Percentiles rank a stretch among this genome's conserved stretches.
Conservation (phyloP, 2,113 vertebrate genomes). For the Rhizomys pruinosus region DNA sequence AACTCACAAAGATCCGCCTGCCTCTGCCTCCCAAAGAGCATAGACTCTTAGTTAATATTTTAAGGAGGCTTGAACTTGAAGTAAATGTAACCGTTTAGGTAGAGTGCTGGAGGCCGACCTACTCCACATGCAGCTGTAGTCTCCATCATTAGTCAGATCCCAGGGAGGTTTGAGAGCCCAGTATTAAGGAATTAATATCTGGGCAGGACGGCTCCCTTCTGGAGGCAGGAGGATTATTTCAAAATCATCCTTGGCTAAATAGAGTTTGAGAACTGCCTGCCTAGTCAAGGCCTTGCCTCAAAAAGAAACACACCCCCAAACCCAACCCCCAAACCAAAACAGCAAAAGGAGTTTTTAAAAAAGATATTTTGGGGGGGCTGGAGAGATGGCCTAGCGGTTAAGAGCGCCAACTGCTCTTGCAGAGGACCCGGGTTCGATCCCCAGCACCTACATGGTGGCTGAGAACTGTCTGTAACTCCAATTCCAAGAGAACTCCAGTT, state of each 20-base stretch:
- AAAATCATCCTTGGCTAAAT: neutral
- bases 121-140: neutral
- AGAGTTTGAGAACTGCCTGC: neutral
- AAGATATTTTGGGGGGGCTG: no score
- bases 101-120: neutral
- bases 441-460: no score
- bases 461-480: no score
- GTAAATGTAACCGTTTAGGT: constrained; percentile 5
- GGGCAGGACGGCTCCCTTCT: neutral
- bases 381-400: no score
- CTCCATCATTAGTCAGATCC: neutral
- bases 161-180: neutral
- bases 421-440: no score
- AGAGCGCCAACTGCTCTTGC: no score
- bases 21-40: no score
- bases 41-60: constrained; percentile 26
- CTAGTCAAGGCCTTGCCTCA: neutral
- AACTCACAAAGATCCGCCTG: no score
- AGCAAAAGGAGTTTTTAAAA: neutral
- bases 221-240: neutral
- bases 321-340: neutral
- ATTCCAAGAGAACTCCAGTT: no score
- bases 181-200: neutral
- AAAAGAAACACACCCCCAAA: neutral
- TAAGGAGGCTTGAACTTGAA: constrained; percentile 26